Evolutionary conservation across 2,888 invertebrate genomes (phyloP).

Genomic region (Cerastoderma edule): DNA sequence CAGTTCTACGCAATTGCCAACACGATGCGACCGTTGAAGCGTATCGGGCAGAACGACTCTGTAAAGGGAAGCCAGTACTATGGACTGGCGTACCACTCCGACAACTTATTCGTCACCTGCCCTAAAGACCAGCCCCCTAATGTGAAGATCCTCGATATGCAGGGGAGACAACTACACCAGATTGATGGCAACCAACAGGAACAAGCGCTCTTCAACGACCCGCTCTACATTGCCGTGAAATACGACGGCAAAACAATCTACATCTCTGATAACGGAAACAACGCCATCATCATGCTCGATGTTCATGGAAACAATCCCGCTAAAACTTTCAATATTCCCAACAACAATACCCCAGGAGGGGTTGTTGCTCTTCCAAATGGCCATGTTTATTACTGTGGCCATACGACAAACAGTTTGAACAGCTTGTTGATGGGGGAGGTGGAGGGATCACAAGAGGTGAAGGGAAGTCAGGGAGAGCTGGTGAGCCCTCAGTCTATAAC

Average conservation of each 20-base stretch:
- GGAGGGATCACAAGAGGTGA: conserved; percentile 28
- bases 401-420: conserved; percentile 43
- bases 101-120: conserved; percentile 51
- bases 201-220: conserved; percentile 48
- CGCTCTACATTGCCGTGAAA: conserved; percentile 43
- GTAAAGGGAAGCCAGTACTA: conserved; percentile 47
- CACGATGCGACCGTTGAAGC: conserved; percentile 43
- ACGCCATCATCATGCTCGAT: conserved; percentile 42
- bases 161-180: conserved; percentile 44
- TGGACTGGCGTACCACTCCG: conserved; percentile 45
- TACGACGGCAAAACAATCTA: conserved; percentile 47
- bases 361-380: conserved; percentile 43
- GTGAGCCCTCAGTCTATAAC: conserved; percentile 47
- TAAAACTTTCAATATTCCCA: conserved; percentile 22
- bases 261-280: conserved; percentile 58
- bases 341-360: conserved; percentile 45
- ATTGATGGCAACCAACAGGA: conserved; percentile 35
- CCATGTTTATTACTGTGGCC: conserved; percentile 47
- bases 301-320: conserved; percentile 14
- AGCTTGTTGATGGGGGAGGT: conserved; percentile 29
- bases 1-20: conserved; percentile 48
- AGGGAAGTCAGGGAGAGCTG: conserved; percentile 41
- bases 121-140: conserved; percentile 55
- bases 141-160: conserved; percentile 54
- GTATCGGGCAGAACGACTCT: conserved; percentile 38